Percentiles rank a stretch among this genome's conserved stretches.
Conservation (phyloP, 2,113 vertebrate genomes). For the Thalassarche chlororhynchos region DNA sequence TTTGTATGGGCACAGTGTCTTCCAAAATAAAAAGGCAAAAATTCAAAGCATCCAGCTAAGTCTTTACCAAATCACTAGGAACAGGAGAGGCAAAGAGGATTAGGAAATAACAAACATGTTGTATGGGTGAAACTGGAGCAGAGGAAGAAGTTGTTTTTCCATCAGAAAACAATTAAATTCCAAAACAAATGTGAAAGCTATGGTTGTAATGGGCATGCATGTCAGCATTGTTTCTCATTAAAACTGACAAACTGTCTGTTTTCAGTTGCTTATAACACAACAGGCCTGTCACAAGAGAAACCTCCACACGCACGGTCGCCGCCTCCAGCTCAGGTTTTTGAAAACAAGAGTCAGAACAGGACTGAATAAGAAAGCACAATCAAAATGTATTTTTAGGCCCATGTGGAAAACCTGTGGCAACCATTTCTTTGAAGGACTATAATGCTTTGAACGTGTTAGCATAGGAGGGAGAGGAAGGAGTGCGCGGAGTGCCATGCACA, state of each 20-base stretch:
- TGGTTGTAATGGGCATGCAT: neutral
- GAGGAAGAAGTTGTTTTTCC: neutral
- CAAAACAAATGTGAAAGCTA: neutral
- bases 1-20: neutral
- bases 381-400: neutral
- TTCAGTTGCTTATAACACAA: neutral
- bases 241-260: neutral
- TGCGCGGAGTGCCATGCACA: rapidly evolving
- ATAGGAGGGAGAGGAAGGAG: neutral
- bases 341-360: neutral
- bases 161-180: neutral
- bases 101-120: neutral
- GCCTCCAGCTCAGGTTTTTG: neutral
- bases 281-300: neutral
- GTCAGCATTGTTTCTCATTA: neutral
- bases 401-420: neutral
- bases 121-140: neutral
- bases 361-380: neutral
- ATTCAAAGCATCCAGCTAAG: neutral
- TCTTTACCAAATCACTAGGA: neutral
- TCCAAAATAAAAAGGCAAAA: neutral
- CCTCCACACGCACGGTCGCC: rapidly evolving
- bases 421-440: neutral
- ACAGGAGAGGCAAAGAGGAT: neutral
- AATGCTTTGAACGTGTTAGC: rapidly evolving